Evolutionary conservation across 2,888 invertebrate genomes (phyloP).

Genomic region (Eilema sororculum): DNA sequence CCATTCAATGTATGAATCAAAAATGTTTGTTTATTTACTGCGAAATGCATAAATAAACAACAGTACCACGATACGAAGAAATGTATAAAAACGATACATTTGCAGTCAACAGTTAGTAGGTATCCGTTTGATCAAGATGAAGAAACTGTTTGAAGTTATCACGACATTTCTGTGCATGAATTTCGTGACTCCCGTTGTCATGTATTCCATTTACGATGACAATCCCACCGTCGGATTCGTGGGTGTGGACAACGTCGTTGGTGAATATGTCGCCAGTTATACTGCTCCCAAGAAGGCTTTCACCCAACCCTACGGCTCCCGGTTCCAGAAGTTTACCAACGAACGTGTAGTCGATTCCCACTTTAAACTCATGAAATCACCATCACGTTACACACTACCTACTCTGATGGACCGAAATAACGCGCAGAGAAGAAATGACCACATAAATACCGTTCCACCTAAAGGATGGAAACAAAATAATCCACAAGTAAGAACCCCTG

Average conservation of each 20-base stretch:
- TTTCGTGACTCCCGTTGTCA: conserved; percentile 51
- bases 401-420: conserved; percentile 25
- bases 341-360: conserved; percentile 63
- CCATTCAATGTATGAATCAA: conserved; percentile 16
- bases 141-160: conserved; percentile 52
- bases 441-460: conserved; percentile 33
- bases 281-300: conserved; percentile 55
- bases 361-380: conserved; percentile 60
- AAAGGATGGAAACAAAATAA: conserved; percentile 27
- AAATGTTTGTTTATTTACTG: conserved; percentile 62
- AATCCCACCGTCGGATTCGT: conserved; percentile 59
- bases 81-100: conserved; percentile 61
- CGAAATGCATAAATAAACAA: conserved; percentile 52
- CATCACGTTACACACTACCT: conserved; percentile 15
- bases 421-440: conserved; percentile 26
- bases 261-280: conserved; percentile 45
- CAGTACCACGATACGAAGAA: conserved; percentile 40
- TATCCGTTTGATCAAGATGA: conserved; percentile 59
- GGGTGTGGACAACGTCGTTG: conserved; percentile 46
- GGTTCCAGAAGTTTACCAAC: conserved; percentile 50
- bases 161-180: conserved; percentile 53
- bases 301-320: conserved; percentile 48
- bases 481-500: conserved; percentile 12
- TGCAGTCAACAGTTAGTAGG: conserved; percentile 47
- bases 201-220: conserved; percentile 64